Evolutionary conservation across 2,113 vertebrate genomes (phyloP).

Genomic region (Paracanthobrama guichenoti): DNA sequence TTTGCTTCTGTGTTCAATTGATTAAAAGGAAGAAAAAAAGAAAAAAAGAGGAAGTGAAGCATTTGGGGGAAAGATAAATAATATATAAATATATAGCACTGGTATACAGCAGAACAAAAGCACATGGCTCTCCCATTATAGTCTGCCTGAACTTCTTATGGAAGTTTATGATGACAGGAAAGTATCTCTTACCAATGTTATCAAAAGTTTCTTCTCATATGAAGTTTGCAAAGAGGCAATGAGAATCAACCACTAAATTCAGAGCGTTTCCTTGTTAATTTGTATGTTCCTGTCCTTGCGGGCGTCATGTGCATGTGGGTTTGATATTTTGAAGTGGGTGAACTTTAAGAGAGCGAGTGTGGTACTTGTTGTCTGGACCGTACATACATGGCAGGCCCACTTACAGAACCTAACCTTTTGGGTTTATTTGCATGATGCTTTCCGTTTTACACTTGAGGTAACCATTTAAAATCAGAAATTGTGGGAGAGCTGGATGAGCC

Average conservation of each 20-base stretch:
- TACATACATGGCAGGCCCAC: conserved; percentile 13
- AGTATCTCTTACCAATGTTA: background rate
- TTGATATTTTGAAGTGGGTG: conserved; percentile 9
- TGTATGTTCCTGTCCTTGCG: background rate
- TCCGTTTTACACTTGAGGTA: background rate
- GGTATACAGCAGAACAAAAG: conserved; percentile 33
- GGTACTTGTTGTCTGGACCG: background rate
- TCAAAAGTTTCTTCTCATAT: background rate
- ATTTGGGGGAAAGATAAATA: conserved; percentile 23
- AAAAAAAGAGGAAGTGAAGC: conserved; percentile 1
- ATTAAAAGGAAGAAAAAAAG: conserved; percentile 8
- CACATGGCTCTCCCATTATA: background rate
- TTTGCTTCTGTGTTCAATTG: conserved; percentile 40
- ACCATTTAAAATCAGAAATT: conserved; percentile 8
- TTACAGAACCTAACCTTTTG: background rate
- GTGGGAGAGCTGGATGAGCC: background rate
- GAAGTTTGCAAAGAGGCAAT: conserved; percentile 2
- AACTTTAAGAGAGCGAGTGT: background rate
- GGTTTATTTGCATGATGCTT: background rate
- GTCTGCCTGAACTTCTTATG: conserved; percentile 4
- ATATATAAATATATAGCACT: conserved; percentile 41
- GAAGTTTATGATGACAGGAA: background rate
- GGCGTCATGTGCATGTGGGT: background rate
- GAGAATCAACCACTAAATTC: background rate
- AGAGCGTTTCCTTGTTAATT: background rate